Evolutionary conservation across 2,888 invertebrate species (phyloP), one percentile per base, ranked within the genome.

Genomic region (Lycia hirtaria): DNA sequence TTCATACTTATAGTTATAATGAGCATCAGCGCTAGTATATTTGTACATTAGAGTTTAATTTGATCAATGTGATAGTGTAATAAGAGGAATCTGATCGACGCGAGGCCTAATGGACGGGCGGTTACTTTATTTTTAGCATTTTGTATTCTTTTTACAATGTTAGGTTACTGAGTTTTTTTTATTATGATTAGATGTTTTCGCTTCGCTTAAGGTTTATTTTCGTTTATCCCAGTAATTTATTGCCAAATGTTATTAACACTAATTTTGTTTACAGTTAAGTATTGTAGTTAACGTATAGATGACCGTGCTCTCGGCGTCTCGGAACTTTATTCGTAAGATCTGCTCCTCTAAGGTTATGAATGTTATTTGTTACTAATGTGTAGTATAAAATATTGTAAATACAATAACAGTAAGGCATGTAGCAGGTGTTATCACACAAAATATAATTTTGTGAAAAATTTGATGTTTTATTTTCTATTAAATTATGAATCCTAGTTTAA

Each of bases 401-500:
- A 92, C 72, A 79, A 78, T 88, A 87, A 86, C 81, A 80, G 72
- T 91, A 90, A 88, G 88, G 89, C 87, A 82, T 92, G 92, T 92
- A 92, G 92, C 90, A 89, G 90, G 92, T 92, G 92, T 92, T 92
- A 92, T 92, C 79, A 92, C 92, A 92, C 92, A 92, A 92, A 92
- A 92, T 92, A 92, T 92, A 92, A 92, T 92, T 92, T 92, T 92
- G 92, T 92, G 92, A 91, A 89, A 88, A 85, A 81, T 65, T 55
- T 32, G 73, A 64, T 62, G 75, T 80, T 83, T 81, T 76, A 75
- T 81, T 81, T 78, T 19, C n/a, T n/a, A n/a, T 38, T 28, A 7
- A 14, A 5, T 0, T 35, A 17, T 17, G 6, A n/a, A 9, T 7
- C 5, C 7, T 17, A 7, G 2, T 26, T 26, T 9, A 26, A 26